Evolutionary conservation across 2,113 vertebrate genomes (phyloP).

Genomic region (Garra rufa): DNA sequence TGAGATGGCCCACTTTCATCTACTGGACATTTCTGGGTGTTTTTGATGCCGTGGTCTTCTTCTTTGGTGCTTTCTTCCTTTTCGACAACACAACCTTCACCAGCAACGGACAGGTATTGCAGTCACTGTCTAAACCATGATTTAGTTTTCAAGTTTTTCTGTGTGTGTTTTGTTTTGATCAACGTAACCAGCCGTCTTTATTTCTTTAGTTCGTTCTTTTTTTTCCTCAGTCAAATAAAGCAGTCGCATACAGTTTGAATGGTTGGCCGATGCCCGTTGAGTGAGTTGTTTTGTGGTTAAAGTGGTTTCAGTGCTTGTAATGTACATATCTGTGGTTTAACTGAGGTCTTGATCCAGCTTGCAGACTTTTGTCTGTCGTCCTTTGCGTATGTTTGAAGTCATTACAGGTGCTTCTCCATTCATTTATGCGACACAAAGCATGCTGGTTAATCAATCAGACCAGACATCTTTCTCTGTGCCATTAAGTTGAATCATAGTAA

Average conservation of each 20-base stretch:
- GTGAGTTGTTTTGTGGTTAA: not conserved
- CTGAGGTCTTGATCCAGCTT: slow-evolving; percentile 10
- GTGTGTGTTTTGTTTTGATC: not conserved
- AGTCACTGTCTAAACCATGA: not conserved
- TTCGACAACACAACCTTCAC: slow-evolving; percentile 92
- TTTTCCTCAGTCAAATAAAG: slow-evolving; percentile 14
- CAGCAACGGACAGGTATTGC: slow-evolving; percentile 94
- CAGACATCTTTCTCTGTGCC: slow-evolving; percentile 78
- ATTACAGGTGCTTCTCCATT: slow-evolving; percentile 72
- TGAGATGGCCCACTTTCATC: slow-evolving; percentile 89
- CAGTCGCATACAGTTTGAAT: slow-evolving; percentile 3
- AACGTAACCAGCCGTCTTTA: not conserved
- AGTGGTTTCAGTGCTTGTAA: slow-evolving; percentile 11
- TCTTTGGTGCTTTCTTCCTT: slow-evolving; percentile 97
- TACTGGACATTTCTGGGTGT: slow-evolving; percentile 95
- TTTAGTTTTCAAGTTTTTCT: not conserved
- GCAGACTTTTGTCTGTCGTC: slow-evolving; percentile 38
- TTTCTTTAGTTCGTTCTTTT: slow-evolving; percentile 33
- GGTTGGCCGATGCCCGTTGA: not conserved
- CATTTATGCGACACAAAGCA: slow-evolving; percentile 72
- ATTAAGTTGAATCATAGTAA: slow-evolving; percentile 81
- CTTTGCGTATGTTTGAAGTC: slow-evolving; percentile 57
- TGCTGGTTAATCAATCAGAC: slow-evolving; percentile 68
- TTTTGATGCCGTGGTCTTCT: slow-evolving; percentile 93
- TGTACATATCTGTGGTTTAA: not conserved